Base-by-base conservation (phyloP, 92 coral and sea anemone species). In the Scolanthus callimorphus region DNA sequence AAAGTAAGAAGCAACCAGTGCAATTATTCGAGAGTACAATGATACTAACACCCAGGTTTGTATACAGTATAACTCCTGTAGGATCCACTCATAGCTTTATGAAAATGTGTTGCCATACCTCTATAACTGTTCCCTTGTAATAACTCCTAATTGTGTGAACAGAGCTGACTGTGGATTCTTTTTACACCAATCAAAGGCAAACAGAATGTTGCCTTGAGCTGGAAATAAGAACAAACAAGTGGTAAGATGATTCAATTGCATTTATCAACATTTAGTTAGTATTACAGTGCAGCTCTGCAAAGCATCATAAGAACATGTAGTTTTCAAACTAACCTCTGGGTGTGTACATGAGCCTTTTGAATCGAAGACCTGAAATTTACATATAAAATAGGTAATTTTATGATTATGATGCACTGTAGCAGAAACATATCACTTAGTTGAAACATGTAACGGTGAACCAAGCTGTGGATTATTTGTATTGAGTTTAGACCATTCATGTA, bases 321-420 rank as follows among this genome's bases (percentile, higher is more conserved):
- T n/a, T n/a, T n/a, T n/a, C n/a, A 6, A 6, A 34, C 74, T 58
- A 73, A 92, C 97, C 79, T 92, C 98, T 48, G 98, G 98, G 59
- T 92, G 98, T 20, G 98, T 88, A 92, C 98, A 63, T 92, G 98
- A 0, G 96, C 98, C 37, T 92, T 92, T 92, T 92, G 72, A 89
- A 88, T 49, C 98, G 67, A 26, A 92, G 67, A 8, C 90, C 98
- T 90, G n/a, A n/a, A n/a, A n/a, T n/a, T n/a, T n/a, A n/a, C n/a
- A n/a, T n/a, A n/a, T n/a, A n/a, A n/a, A n/a, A n/a, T n/a, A n/a
- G n/a, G n/a, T n/a, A n/a, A n/a, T n/a, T n/a, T n/a, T n/a, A n/a
- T n/a, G n/a, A n/a, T n/a, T n/a, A n/a, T n/a, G n/a, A n/a, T n/a
- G n/a, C n/a, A n/a, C n/a, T n/a, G n/a, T n/a, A n/a, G n/a, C n/a